Evolutionary conservation across 2,113 vertebrate genomes (phyloP), one percentile per base, ranked within the genome.

Genomic region (Chloebia gouldiae): DNA sequence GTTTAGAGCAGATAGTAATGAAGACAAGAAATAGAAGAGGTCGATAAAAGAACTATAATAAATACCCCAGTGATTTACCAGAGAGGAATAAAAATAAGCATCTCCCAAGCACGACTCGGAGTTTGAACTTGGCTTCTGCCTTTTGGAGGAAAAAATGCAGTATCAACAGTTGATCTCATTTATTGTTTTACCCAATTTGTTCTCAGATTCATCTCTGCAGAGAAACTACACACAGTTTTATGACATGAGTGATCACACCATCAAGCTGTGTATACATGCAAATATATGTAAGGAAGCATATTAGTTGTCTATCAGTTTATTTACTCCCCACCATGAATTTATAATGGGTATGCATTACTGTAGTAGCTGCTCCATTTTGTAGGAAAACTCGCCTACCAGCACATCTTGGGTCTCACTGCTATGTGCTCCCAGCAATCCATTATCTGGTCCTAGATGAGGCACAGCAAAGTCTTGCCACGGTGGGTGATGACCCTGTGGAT

Each of bases 321-420:
- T 78, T 70, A 40, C 53, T 68, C 13, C 33, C 21, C 37, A 47
- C 51, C 23, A 9, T 44, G 12, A 68, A 51, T 40, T 60, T 44
- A 28, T 0, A 73, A 20, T 3, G 35, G 22, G 8, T 40, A 37
- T 6, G 5, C 30, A 35, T 49, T 54, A 47, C 24, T 88, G 89
- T 53, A 23, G 16, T 35, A 51, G 28, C 11, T 68, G 69, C 15
- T 84, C 33, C 22, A 28, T 56, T 54, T 45, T 76, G 33, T 19
- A 35, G 33, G 63, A 76, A 53, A 77, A 54, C 12, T 73, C 0
- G 4, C 70, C 96, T 97, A 98, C 98, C 98, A 97, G 80, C 37
- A 97, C 77, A 91, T 98, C 97, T 39, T 89, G 94, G 23, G 96
- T 95, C 90, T 97, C 95, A 90, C 97, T 97, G 76, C 96, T 19